Conservation (phyloP, 2,888 invertebrate species). For the Napeogenes sylphis region DNA sequence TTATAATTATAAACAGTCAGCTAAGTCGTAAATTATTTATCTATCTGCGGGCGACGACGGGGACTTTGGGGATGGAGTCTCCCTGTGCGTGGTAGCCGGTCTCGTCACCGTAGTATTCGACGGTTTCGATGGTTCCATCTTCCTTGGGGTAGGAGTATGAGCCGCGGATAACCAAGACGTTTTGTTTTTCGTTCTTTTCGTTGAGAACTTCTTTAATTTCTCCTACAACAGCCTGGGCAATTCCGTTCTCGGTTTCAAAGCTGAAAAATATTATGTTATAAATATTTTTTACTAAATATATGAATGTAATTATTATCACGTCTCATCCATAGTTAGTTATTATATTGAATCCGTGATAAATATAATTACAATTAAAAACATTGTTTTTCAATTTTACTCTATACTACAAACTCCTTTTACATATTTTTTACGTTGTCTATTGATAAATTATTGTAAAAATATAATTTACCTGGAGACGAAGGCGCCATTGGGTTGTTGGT, state of each 20-base stretch:
- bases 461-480: constrained; percentile 48
- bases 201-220: constrained; percentile 57
- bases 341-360: neutral
- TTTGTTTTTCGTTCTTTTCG: constrained; percentile 76
- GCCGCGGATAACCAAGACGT: constrained; percentile 77
- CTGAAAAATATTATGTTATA: constrained; percentile 38
- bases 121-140: constrained; percentile 71
- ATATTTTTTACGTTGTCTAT: neutral
- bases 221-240: constrained; percentile 72
- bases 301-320: neutral
- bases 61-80: constrained; percentile 77
- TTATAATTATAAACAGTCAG: constrained; percentile 25
- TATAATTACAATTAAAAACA: no score
- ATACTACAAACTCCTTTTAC: neutral
- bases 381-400: neutral
- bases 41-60: constrained; percentile 39
- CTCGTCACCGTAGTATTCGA: constrained; percentile 80
- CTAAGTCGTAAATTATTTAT: constrained; percentile 34
- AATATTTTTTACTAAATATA: neutral
- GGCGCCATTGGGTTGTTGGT: constrained; percentile 49
- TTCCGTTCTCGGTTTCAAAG: constrained; percentile 77
- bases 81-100: constrained; percentile 80
- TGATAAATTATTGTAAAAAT: neutral
- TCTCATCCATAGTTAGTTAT: neutral
- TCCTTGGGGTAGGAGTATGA: constrained; percentile 73